These are phyloP conservation scores for Lagorchestes hirsutus DNA, from an alignment of 2,797 vertebrate genomes.

Conservation along the genomic window DNA sequence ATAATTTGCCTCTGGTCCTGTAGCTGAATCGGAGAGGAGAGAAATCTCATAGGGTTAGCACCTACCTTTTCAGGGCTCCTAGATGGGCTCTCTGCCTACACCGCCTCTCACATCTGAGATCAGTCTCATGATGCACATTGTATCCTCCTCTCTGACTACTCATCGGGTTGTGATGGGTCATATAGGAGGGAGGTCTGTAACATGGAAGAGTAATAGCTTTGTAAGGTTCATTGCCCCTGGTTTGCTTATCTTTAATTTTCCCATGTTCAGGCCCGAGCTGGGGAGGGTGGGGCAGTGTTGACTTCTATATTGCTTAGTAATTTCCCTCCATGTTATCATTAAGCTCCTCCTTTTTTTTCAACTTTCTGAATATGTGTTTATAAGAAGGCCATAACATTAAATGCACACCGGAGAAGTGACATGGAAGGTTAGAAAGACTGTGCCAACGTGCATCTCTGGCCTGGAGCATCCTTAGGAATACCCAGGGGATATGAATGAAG, in stretches of 20 bases:
- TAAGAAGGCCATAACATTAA: not conserved
- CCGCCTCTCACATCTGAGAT: not conserved
- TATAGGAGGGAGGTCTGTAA: not conserved
- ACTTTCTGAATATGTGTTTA: not conserved
- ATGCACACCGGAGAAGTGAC: not conserved
- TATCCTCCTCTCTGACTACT: not conserved
- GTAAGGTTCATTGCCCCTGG: slow-evolving; percentile 25
- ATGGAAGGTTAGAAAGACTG: not conserved
- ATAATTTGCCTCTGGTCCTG: not conserved
- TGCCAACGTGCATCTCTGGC: not conserved
- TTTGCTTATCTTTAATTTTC: slow-evolving; percentile 9
- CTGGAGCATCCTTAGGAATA: not conserved
- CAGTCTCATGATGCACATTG: not conserved
- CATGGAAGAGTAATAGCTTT: slow-evolving; percentile 46
- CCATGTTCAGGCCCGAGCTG: not conserved
- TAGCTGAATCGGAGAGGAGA: not conserved
- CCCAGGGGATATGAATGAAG: slow-evolving; percentile 35
- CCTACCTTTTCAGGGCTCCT: not conserved
- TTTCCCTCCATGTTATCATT: not conserved
- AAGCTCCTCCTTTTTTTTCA: not conserved
- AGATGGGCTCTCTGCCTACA: not conserved
- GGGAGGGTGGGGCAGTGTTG: slow-evolving; percentile 14
- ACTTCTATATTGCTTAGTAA: slow-evolving; percentile 21
- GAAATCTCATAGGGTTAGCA: not conserved
- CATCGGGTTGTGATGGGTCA: slow-evolving; percentile 9